Conservation (phyloP, 2,797 vertebrate species). For the Lutjanus campechanus region DNA sequence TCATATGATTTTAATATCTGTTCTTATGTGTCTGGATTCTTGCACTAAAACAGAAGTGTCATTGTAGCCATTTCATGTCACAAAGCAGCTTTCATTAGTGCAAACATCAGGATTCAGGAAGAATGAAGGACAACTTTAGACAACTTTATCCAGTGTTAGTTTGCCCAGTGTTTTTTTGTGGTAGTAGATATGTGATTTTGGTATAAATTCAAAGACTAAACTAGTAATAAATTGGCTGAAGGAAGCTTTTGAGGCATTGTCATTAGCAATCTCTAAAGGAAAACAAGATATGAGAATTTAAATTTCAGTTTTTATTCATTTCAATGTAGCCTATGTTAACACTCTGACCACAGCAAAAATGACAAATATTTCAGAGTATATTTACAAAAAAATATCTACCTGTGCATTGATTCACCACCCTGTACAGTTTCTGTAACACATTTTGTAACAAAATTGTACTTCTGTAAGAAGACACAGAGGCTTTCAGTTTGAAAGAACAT, state of each 20-base stretch:
- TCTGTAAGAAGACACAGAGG: conserved; percentile 75
- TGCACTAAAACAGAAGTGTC: background rate
- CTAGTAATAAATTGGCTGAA: background rate
- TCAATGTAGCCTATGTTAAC: background rate
- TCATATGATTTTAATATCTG: background rate
- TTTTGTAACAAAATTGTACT: conserved; percentile 45
- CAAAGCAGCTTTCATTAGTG: background rate
- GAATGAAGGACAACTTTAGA: background rate
- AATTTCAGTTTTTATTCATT: conserved; percentile 34
- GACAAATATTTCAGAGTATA: conserved; percentile 3
- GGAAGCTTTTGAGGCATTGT: background rate
- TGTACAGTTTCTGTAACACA: background rate
- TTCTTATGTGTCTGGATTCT: too few relatives aligned
- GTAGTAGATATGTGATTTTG: background rate
- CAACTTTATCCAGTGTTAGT: background rate
- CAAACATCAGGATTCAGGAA: too few relatives aligned
- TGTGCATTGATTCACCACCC: too few relatives aligned
- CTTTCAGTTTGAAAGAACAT: conserved; percentile 83
- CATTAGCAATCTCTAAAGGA: background rate
- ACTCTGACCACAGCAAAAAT: conserved; percentile 20
- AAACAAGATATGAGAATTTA: background rate
- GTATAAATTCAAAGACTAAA: background rate
- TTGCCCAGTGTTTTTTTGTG: background rate
- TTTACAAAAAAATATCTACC: background rate
- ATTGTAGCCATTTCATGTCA: too few relatives aligned